Conservation (phyloP, 2,797 vertebrate species). For the Leucoraja ocellata region DNA sequence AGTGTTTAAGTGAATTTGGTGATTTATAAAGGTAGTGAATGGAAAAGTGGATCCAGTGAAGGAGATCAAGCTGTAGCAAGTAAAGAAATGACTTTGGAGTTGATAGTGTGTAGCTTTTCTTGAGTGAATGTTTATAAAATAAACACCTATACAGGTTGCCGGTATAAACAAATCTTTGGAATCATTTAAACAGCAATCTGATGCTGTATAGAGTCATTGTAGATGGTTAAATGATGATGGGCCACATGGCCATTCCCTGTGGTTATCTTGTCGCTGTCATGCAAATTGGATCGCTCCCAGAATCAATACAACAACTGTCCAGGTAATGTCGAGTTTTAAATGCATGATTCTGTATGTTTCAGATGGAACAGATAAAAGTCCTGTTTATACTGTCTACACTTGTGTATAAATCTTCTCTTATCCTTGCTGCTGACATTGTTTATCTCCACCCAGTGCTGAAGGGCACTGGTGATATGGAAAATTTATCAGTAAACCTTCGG, state of each 20-base stretch:
- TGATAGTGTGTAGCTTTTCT: not conserved
- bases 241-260: not conserved
- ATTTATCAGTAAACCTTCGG: not conserved
- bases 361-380: not conserved
- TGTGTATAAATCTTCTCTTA: not conserved
- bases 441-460: not conserved
- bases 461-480: not conserved
- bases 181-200: not conserved
- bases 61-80: not conserved
- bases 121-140: not conserved
- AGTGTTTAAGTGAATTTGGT: not conserved
- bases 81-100: not conserved
- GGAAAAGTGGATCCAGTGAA: not conserved
- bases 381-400: not conserved
- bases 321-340: not conserved
- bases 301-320: too few relatives aligned
- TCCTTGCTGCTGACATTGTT: not conserved
- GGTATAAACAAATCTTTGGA: not conserved
- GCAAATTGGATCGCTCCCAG: too few relatives aligned
- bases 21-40: not conserved
- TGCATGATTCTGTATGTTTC: not conserved
- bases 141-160: not conserved
- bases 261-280: not conserved
- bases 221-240: not conserved
- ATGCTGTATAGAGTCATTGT: not conserved